Percentiles rank a stretch among this genome's conserved stretches.
phyloP scores from a whole-genome alignment of 2,797 vertebrate species.

The Micromesistius poutassou region DNA sequence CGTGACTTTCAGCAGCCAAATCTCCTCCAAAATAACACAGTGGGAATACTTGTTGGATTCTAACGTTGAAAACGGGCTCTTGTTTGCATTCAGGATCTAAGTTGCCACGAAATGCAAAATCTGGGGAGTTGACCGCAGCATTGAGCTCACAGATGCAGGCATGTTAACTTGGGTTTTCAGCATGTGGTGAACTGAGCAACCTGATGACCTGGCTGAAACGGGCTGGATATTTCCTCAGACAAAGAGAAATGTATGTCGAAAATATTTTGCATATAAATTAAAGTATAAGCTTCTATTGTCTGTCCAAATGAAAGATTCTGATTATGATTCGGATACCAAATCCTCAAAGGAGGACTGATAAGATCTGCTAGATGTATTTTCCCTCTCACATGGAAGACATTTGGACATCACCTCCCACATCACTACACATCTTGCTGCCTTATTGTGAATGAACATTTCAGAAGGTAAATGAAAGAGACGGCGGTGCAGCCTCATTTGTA shows the following conservation, averaged over 20 bases:
- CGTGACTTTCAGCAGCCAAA: constrained; percentile 55
- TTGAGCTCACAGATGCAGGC: neutral
- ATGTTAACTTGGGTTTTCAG: neutral
- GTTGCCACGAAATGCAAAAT: constrained; percentile 39
- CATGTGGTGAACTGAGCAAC: neutral
- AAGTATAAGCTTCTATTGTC: neutral
- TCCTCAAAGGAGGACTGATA: neutral
- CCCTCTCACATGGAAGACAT: neutral
- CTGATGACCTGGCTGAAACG: constrained; percentile 11
- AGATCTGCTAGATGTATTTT: neutral
- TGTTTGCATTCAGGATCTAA: constrained; percentile 40
- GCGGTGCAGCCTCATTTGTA: neutral
- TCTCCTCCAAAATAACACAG: constrained; percentile 49
- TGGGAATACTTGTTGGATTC: constrained; percentile 52
- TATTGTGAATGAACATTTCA: neutral
- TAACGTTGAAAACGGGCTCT: constrained; percentile 51
- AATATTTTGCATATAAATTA: neutral
- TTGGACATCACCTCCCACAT: neutral
- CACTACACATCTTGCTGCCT: neutral
- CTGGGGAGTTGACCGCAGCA: constrained; percentile 20
- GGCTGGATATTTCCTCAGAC: constrained; percentile 18
- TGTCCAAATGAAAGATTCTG: neutral
- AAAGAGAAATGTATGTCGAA: constrained; percentile 18
- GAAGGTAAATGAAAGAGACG: neutral
- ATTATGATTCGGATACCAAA: neutral